Evolutionary conservation across 2,797 vertebrate species (phyloP).

Genomic region (Prionace glauca): DNA sequence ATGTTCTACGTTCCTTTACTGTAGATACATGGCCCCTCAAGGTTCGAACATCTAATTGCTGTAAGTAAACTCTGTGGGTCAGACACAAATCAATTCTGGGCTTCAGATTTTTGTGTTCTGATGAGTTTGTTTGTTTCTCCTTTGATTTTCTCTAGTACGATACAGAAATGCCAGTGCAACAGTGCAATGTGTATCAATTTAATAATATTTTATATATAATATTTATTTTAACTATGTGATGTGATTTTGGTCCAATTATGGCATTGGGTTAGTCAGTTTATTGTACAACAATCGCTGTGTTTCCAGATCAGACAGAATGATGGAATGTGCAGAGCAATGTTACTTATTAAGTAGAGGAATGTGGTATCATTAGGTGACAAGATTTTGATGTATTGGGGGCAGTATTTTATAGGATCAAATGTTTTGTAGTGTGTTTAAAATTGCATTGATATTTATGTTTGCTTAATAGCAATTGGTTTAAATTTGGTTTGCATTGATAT

Average conservation of each 20-base stretch:
- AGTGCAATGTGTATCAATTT: neutral
- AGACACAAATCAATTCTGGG: neutral
- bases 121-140: neutral
- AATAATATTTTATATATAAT: neutral
- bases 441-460: neutral
- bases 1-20: neutral
- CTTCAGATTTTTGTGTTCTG: neutral
- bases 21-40: neutral
- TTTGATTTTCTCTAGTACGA: neutral
- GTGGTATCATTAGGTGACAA: neutral
- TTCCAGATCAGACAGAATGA: neutral
- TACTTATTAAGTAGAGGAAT: neutral
- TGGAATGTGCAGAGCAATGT: neutral
- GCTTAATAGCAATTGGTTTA: neutral
- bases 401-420: neutral
- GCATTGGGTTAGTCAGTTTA: neutral
- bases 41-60: neutral
- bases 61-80: neutral
- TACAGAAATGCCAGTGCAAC: neutral
- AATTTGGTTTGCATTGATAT: neutral
- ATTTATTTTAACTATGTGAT: neutral
- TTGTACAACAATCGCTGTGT: neutral
- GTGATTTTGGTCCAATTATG: neutral
- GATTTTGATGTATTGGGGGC: neutral
- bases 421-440: neutral